These are phyloP conservation scores for Enhydra lutris DNA, from an alignment of 2,113 vertebrate species.

Conservation along the genomic window DNA sequence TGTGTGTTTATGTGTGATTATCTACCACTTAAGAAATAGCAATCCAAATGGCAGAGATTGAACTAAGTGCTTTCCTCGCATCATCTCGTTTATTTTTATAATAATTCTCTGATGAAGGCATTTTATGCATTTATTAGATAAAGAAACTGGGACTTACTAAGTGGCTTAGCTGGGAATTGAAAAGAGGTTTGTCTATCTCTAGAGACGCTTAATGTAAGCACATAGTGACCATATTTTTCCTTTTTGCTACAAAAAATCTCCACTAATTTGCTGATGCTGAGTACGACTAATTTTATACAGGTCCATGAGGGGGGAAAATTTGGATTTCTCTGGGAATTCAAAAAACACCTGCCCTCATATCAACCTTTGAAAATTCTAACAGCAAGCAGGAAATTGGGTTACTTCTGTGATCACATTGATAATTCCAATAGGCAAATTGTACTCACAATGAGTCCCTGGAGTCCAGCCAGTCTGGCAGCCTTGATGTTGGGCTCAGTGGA, in stretches of 20 bases:
- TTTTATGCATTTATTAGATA: slow-evolving; percentile 9
- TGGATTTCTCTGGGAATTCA: background rate
- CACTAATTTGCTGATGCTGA: background rate
- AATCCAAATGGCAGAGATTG: background rate
- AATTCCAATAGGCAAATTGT: background rate
- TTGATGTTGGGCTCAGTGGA: background rate
- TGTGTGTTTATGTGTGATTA: background rate
- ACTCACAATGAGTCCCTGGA: background rate
- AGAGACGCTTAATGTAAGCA: background rate
- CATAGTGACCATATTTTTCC: background rate
- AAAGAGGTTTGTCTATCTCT: background rate
- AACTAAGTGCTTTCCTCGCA: background rate
- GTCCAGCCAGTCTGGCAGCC: background rate
- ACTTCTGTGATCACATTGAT: background rate
- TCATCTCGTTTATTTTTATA: background rate
- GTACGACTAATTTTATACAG: background rate
- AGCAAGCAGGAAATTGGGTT: background rate
- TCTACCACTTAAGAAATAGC: background rate
- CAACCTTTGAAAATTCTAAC: background rate
- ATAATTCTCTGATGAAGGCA: background rate
- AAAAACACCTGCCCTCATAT: background rate
- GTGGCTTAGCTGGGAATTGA: background rate
- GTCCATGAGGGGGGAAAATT: background rate
- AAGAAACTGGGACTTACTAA: background rate
- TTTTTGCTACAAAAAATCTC: background rate